phyloP scores from a whole-genome alignment of 1,140 invertebrate genomes.

The Psix sp. region DNA sequence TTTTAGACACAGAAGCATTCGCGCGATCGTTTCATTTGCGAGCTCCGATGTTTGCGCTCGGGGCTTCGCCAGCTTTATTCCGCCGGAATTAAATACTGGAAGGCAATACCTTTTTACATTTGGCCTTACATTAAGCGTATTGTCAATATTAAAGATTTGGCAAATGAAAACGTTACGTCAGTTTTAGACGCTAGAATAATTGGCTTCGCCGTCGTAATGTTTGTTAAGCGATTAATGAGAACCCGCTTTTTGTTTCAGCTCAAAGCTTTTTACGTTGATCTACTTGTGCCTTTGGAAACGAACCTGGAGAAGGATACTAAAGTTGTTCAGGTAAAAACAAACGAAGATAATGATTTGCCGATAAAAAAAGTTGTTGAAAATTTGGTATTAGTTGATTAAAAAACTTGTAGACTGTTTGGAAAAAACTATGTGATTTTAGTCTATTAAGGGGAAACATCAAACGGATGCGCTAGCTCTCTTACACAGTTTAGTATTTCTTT shows the following conservation, averaged over 20 bases:
- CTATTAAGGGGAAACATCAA: too few species aligned
- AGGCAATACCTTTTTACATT: constrained; percentile 16
- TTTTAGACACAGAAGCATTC: constrained; percentile 32
- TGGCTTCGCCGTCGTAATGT: constrained; percentile 18
- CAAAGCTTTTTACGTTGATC: constrained; percentile 95
- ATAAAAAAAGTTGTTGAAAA: too few species aligned
- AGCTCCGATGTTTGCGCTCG: constrained; percentile 5
- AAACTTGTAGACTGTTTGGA: too few species aligned
- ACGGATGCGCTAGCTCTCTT: too few species aligned
- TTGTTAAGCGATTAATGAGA: constrained; percentile 34
- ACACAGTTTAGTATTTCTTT: too few species aligned
- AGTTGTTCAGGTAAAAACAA: constrained; percentile 90
- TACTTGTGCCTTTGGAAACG: constrained; percentile 92
- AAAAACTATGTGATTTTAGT: too few species aligned
- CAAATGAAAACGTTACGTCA: constrained; percentile 24
- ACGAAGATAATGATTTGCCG: too few species aligned
- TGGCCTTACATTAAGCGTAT: constrained; percentile 17
- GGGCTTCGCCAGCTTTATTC: constrained; percentile 44
- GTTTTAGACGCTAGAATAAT: constrained; percentile 21
- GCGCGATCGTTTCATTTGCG: constrained; percentile 28
- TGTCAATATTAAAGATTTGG: constrained; percentile 42
- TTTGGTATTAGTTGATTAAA: too few species aligned
- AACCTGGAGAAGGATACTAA: constrained; percentile 96
- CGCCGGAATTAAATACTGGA: constrained; percentile 14
- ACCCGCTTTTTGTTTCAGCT: constrained; percentile 79